Percentiles rank a stretch among this genome's conserved stretches.
These are phyloP conservation scores for Tanytarsus gracilentus DNA, from an alignment of 2,888 invertebrate species.

Conservation along the genomic window DNA sequence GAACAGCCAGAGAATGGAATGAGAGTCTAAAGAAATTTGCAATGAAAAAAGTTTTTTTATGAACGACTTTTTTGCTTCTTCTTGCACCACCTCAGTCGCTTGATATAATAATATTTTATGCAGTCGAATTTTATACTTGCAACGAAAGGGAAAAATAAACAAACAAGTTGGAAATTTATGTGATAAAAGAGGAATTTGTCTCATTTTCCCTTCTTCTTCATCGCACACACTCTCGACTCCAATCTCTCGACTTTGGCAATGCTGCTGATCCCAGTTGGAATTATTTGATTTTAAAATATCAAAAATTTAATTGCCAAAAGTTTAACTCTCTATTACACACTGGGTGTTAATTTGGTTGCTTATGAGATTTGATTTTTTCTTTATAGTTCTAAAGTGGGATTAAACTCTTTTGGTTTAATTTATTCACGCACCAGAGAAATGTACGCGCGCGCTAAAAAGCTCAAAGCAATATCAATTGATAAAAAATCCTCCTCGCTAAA, in stretches of 20 bases:
- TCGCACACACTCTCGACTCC: not conserved
- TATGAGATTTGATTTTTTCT: no score
- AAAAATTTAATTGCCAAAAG: no score
- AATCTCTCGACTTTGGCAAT: not conserved
- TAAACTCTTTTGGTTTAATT: no score
- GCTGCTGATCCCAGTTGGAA: not conserved
- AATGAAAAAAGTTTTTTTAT: constrained; percentile 8
- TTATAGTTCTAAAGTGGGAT: no score
- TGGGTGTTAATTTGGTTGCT: no score
- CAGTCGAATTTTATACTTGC: not conserved
- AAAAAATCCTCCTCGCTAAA: no score
- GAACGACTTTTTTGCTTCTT: not conserved
- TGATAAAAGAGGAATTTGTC: constrained; percentile 27
- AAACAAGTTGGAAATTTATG: constrained; percentile 24
- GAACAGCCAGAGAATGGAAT: not conserved
- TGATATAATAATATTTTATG: not conserved
- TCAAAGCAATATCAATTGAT: no score
- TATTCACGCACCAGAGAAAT: no score
- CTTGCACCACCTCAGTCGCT: no score
- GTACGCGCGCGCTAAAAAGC: no score
- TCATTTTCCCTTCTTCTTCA: constrained; percentile 6
- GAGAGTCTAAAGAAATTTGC: constrained; percentile 10
- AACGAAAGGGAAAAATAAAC: constrained; percentile 2
- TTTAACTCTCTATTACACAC: no score
- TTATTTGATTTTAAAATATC: no score